These are phyloP conservation scores for Dicranocentrus wangi DNA, from an alignment of 2,888 invertebrate genomes.

Conservation along the genomic window DNA sequence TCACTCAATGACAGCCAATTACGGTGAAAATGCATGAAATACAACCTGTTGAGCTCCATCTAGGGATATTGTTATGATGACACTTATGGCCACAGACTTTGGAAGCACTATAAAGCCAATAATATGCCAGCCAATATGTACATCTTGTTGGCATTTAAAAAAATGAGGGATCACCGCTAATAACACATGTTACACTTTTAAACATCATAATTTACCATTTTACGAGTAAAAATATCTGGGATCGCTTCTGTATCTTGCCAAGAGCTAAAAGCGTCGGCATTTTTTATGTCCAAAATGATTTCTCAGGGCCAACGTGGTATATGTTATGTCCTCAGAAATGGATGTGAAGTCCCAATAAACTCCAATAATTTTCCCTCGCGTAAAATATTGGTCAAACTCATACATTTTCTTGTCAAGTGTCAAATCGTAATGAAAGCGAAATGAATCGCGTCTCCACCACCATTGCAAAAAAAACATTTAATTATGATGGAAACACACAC, in stretches of 20 bases:
- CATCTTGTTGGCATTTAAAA: no score
- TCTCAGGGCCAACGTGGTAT: slow-evolving; percentile 23
- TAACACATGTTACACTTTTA: background rate
- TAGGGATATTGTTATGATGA: slow-evolving; percentile 26
- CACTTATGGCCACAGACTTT: background rate
- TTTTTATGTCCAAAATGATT: no score
- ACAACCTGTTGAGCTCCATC: slow-evolving; percentile 33
- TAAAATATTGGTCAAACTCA: background rate
- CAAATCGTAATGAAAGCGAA: slow-evolving; percentile 22
- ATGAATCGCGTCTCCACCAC: background rate
- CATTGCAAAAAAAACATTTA: slow-evolving; percentile 13
- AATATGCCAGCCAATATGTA: no score
- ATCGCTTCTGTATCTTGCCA: no score
- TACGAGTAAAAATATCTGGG: background rate
- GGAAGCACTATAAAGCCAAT: background rate
- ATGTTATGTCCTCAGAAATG: slow-evolving; percentile 1
- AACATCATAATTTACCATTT: slow-evolving; percentile 6
- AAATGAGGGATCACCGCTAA: no score
- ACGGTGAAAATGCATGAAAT: slow-evolving; percentile 38
- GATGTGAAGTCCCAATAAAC: background rate
- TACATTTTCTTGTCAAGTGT: slow-evolving; percentile 24
- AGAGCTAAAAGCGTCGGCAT: no score
- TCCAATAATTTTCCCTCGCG: no score
- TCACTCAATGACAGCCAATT: slow-evolving; percentile 31
- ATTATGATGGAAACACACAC: slow-evolving; percentile 17